Conservation (phyloP, 2,797 vertebrate species). For the Gambelia wislizenii region DNA sequence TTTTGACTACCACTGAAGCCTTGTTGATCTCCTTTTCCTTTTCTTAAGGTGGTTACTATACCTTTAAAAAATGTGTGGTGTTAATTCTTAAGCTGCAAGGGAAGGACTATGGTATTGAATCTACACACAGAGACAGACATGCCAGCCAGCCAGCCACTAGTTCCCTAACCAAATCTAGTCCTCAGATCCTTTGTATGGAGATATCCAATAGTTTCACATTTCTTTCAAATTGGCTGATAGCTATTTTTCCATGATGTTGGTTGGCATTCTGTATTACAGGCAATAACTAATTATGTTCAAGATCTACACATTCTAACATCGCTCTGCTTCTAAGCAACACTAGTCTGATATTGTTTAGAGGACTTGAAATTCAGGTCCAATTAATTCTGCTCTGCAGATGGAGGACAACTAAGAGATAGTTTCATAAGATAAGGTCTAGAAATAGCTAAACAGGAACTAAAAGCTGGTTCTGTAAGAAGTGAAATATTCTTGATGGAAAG, state of each 20-base stretch:
- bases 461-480: conserved; percentile 10
- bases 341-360: background rate
- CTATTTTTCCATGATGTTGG: background rate
- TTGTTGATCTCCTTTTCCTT: background rate
- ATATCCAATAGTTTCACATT: background rate
- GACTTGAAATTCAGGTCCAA: conserved; percentile 11
- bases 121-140: too few species aligned
- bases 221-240: background rate
- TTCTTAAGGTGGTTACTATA: background rate
- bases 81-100: background rate
- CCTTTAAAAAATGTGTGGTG: background rate
- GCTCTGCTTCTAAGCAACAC: background rate
- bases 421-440: conserved; percentile 7
- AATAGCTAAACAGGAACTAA: conserved; percentile 18
- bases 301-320: background rate
- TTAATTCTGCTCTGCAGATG: background rate
- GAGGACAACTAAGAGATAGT: background rate
- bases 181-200: background rate
- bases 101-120: background rate
- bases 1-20: background rate
- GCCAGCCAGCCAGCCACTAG: background rate
- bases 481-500: conserved; percentile 11
- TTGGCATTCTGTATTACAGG: background rate
- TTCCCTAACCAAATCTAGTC: background rate
- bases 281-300: background rate